Conservation (phyloP, 2,888 invertebrate genomes). For the Ochropleura plecta region DNA sequence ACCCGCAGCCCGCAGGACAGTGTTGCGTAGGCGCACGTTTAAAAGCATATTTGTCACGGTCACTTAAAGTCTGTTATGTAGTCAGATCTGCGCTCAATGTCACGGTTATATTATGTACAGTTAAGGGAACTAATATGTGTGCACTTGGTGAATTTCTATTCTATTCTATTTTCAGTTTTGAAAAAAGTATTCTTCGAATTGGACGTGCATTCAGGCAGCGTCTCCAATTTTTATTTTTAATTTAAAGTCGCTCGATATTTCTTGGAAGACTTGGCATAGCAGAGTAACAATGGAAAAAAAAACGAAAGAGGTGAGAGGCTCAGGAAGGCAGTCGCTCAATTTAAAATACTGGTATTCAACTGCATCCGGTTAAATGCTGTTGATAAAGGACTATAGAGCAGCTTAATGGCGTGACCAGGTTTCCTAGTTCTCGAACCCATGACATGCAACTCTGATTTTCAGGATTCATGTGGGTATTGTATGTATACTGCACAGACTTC, state of each 20-base stretch:
- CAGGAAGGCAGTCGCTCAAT: neutral
- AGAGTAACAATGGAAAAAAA: neutral
- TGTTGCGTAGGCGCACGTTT: slow-evolving; percentile 62
- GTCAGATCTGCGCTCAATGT: slow-evolving; percentile 68
- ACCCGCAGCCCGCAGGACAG: slow-evolving; percentile 46
- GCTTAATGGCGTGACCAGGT: too few relatives aligned
- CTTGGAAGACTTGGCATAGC: too few relatives aligned
- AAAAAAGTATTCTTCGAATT: neutral
- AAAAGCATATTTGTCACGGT: slow-evolving; percentile 70
- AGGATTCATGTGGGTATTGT: too few relatives aligned
- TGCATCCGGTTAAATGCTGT: neutral
- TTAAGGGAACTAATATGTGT: neutral
- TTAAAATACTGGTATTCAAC: neutral
- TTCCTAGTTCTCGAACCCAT: too few relatives aligned
- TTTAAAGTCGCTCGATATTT: neutral
- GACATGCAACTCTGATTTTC: too few relatives aligned
- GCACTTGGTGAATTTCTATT: neutral
- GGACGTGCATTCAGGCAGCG: neutral
- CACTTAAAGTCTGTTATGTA: slow-evolving; percentile 64
- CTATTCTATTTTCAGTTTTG: too few relatives aligned
- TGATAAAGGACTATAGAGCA: too few relatives aligned
- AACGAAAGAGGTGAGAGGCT: neutral
- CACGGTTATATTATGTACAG: slow-evolving; percentile 62
- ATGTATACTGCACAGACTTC: too few relatives aligned
- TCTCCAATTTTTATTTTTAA: neutral